Percentiles rank a stretch among this genome's conserved stretches.
Conservation (phyloP, 2,888 invertebrate genomes). For the Bhutanitis thaidina region DNA sequence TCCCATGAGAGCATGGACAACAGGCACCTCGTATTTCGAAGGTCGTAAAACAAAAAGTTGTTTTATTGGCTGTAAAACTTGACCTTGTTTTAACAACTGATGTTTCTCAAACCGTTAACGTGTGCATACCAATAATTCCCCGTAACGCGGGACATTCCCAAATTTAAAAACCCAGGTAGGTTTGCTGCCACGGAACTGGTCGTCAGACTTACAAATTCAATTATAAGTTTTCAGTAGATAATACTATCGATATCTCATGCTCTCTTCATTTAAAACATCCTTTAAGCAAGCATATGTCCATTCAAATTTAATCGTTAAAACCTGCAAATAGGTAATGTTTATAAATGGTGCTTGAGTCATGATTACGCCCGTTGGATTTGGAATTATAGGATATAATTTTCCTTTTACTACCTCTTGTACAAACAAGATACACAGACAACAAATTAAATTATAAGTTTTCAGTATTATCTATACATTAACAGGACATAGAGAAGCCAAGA, state of each 20-base stretch:
- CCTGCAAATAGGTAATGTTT: conserved; percentile 25
- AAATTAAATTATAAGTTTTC: no score
- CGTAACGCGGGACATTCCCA: not conserved
- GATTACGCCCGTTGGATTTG: conserved; percentile 29
- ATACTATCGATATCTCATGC: conserved; percentile 59
- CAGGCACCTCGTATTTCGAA: not conserved
- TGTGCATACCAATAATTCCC: not conserved
- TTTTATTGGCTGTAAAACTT: conserved; percentile 12
- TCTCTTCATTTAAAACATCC: conserved; percentile 33
- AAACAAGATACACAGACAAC: no score
- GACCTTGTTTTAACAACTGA: conserved; percentile 10
- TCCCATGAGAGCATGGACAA: not conserved
- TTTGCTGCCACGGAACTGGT: no score
- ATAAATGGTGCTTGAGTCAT: conserved; percentile 19
- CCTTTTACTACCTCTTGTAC: conserved; percentile 70
- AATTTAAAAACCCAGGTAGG: not conserved
- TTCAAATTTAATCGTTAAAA: conserved; percentile 28
- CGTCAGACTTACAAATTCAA: no score
- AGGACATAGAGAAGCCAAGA: no score
- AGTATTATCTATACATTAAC: no score
- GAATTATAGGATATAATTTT: conserved; percentile 61
- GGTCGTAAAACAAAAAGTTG: conserved; percentile 15
- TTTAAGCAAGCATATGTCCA: conserved; percentile 27
- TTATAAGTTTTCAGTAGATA: no score
- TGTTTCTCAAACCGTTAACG: conserved; percentile 11